Evolutionary conservation across 1,140 invertebrate species (phyloP), one percentile per base, ranked within the genome.

Genomic region (Goniozus legneri): DNA sequence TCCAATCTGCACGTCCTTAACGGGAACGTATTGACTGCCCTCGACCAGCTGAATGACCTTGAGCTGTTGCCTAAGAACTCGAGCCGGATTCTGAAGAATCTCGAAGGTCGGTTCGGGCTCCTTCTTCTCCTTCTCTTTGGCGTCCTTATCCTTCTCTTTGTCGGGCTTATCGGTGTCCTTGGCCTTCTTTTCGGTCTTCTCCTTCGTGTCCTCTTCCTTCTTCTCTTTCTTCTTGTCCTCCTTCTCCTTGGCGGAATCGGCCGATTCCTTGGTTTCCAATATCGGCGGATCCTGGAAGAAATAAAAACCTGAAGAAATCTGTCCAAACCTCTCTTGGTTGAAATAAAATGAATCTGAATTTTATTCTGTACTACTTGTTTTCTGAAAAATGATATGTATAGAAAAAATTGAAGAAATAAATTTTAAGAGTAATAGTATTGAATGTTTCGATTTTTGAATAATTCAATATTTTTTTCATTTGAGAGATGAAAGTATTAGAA

Each of bases 1-100:
- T 21, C 97, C 96, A 64, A 94, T 93, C 10, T 84, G 84, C 8
- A 95, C 79, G 64, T 97, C 94, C 69, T 98, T 98, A 16, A 98
- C 75, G 0, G 95, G 87, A 14, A 77, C 79, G 65, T 94, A 98
- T 13, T 85, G 81, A 33, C 84, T 84, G 6, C 83, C 84, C 30
- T 97, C 94, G 8, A 84, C 81, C 43, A 96, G 77, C 34, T 85
- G 80, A 12, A 98, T 77, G 3, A 91, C 87, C 69, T 95, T 95
- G 13, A 97, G 69, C 73, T 98, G 97, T 64, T 94, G 91, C 42
- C 92, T 87, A 78, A 99, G 85, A 3, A 95, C 85, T 37, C 97
- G 83, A 1, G 94, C 92, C 1, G 97, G 97, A 79, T 99, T 99
- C 41, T 83, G 83, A 2, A 99, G 74, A 46, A 96, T 88, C 76